Conservation (phyloP, 2,113 vertebrate species). For the Sus scrofa region DNA sequence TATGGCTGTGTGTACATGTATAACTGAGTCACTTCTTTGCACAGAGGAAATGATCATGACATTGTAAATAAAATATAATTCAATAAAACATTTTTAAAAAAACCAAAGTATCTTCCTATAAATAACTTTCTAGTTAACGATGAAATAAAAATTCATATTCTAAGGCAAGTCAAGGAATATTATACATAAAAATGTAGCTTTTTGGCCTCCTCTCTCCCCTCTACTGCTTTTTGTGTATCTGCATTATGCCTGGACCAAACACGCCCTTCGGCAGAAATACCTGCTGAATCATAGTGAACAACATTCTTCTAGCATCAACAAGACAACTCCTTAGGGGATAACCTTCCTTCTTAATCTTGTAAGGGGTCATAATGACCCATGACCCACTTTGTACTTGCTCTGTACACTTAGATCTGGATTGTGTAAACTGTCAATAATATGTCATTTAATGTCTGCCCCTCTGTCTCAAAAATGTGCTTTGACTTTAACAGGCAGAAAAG, state of each 20-base stretch:
- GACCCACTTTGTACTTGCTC: background rate
- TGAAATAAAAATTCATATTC: too few species aligned
- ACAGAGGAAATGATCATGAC: too few species aligned
- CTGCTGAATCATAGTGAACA: background rate
- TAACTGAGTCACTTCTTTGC: too few species aligned
- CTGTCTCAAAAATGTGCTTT: background rate
- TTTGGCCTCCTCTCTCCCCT: background rate
- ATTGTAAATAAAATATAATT: too few species aligned
- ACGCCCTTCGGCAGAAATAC: background rate
- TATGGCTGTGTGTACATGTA: too few species aligned
- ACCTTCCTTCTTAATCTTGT: background rate
- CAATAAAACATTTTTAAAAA: too few species aligned
- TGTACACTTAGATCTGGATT: background rate
- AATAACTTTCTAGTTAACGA: background rate
- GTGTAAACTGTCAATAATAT: background rate
- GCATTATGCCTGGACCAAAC: background rate
- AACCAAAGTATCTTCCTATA: background rate
- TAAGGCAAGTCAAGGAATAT: background rate
- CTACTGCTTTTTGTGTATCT: background rate
- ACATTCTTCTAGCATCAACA: background rate
- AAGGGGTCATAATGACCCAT: background rate
- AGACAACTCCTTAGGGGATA: background rate
- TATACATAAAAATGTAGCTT: background rate
- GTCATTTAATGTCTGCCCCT: background rate
- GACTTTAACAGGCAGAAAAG: background rate